Base-by-base conservation (phyloP, 2,113 vertebrate genomes). In the Salvelinus namaycush region DNA sequence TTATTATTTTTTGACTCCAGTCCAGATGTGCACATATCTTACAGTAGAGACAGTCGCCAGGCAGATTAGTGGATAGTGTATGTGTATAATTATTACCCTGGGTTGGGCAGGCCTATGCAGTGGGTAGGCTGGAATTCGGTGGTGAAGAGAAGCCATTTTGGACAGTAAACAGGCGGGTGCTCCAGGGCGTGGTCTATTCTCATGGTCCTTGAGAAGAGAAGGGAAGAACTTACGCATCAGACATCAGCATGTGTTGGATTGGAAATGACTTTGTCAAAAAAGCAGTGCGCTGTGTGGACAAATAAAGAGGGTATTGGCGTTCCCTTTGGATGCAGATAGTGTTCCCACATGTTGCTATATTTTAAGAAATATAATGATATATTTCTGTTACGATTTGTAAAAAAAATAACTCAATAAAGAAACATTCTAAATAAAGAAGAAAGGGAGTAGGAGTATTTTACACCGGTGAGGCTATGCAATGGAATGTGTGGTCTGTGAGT, bases 11-110 rank as follows among this genome's bases (percentile, higher is more conserved):
- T 48, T 2, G 34, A 49, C n/a, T 22, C 34, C 73, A 86, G 85
- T 82, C 82, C 88, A 91, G 86, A 90, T 91, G 89, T 89, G 89
- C 84, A 80, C 68, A 82, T 76, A 72, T 75, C 54, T 76, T 81
- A 78, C 80, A n/a, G 74, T 20, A 49, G 54, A 18, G 60, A n/a
- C 51, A 79, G 81, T 75, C 67, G 67, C 86, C 39, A 29, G 80
- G n/a, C 16, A 79, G 77, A 79, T 79, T 68, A 81, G 70, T 80
- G 76, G 85, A 77, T 78, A 80, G 73, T 84, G 78, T 49, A 22
- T 54, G 44, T 80, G 84, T 81, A 57, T 81, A 81, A 86, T 87
- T 77, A 86, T 81, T 74, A 78, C 71, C 80, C 65, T 76, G 85
- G 84, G 20, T 29, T 24, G 79, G 77, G 82, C 83, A 81, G 84